Base-by-base conservation (phyloP, 1,140 invertebrate genomes). In the Eumeta japonica region DNA sequence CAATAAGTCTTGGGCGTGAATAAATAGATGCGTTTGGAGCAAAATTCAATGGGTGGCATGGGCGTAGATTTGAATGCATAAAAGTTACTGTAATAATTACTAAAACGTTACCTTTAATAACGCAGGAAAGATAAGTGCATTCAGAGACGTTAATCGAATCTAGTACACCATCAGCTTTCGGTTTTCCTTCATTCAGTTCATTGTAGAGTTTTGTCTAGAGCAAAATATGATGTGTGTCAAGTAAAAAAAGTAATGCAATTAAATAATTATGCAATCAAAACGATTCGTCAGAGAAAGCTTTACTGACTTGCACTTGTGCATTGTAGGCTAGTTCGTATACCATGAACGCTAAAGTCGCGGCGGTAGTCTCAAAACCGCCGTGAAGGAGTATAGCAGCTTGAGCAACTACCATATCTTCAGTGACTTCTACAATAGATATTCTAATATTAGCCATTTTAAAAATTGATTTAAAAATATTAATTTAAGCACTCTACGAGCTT, bases 371-470 rank as follows among this genome's bases (percentile, higher is more conserved):
- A 19, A 48, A 60, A 0, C 55, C 59, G n/a, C 43, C 59, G 30
- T 52, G 50, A 3, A 62, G 20, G 11, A 62, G 48, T 3, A 62
- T 47, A 1, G 49, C 43, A 4, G 52, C 60, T 39, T 62, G 58
- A 14, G 60, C 46, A 1, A 55, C 36, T 1, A 63, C n/a, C 1
- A 59, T 4, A 4, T 61, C 54, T 11, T 57, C 48, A 4, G 39
- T 33, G 10, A 51, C 40, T 9, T 43, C 60, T 63, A 29, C 19
- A 52, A 46, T n/a, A n/a, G n/a, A n/a, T n/a, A n/a, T n/a, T n/a
- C n/a, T n/a, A n/a, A n/a, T n/a, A n/a, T n/a, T n/a, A n/a, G n/a
- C n/a, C n/a, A n/a, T n/a, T n/a, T n/a, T n/a, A n/a, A n/a, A n/a
- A n/a, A n/a, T n/a, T n/a, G n/a, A n/a, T n/a, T n/a, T n/a, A n/a